phyloP scores from a whole-genome alignment of 2,888 invertebrate genomes.

The Desoria tigrina region DNA sequence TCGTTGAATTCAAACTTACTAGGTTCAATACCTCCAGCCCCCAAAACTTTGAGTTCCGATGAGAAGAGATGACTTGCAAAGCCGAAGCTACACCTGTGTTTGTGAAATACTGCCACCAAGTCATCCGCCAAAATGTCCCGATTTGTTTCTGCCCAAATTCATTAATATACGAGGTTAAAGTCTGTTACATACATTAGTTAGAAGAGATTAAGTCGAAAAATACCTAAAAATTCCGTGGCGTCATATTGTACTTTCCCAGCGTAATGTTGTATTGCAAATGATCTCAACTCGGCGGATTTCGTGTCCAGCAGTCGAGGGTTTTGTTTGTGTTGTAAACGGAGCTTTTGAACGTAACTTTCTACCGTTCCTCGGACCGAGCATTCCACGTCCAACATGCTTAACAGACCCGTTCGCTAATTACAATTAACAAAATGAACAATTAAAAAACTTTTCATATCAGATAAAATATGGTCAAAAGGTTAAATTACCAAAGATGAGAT shows the following conservation, averaged over 20 bases:
- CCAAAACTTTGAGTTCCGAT: conserved; percentile 81
- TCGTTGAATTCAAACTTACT: no score
- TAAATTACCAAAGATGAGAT: conserved; percentile 77
- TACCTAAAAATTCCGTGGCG: conserved; percentile 77
- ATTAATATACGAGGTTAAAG: neutral
- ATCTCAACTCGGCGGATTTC: conserved; percentile 70
- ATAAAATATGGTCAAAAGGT: neutral
- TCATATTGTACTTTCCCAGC: conserved; percentile 84
- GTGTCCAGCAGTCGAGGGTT: conserved; percentile 80
- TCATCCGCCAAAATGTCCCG: conserved; percentile 90
- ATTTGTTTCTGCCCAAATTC: conserved; percentile 70
- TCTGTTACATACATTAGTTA: neutral
- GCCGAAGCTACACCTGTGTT: conserved; percentile 91
- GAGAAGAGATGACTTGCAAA: conserved; percentile 95
- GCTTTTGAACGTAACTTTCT: conserved; percentile 77
- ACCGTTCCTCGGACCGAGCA: conserved; percentile 80
- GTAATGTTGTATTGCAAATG: conserved; percentile 90
- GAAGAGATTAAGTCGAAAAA: conserved; percentile 13
- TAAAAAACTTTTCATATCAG: no score
- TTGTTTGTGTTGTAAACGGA: conserved; percentile 76
- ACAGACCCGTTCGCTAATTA: conserved; percentile 75
- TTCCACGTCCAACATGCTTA: conserved; percentile 89
- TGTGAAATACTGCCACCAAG: conserved; percentile 87
- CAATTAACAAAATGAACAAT: conserved; percentile 22
- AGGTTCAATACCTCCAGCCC: conserved; percentile 66